These are phyloP conservation scores for Zygaena filipendulae DNA, from an alignment of 2,888 invertebrate species.

Conservation along the genomic window DNA sequence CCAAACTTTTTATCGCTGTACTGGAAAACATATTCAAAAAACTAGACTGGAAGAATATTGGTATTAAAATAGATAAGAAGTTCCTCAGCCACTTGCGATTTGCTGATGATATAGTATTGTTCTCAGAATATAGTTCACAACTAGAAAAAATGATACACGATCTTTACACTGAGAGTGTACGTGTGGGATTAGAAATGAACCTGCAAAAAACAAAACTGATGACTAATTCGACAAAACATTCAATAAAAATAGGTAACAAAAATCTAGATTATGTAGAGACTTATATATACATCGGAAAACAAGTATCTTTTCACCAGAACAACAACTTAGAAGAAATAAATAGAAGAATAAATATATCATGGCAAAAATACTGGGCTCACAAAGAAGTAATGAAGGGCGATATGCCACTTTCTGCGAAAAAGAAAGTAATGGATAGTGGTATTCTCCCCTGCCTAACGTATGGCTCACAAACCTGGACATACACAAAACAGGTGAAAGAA, in stretches of 20 bases:
- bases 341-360: constrained; percentile 6
- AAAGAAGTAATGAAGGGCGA: neutral
- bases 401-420: too few relatives aligned
- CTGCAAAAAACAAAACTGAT: constrained; percentile 15
- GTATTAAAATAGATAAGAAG: constrained; percentile 1
- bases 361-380: constrained; percentile 5
- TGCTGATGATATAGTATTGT: neutral
- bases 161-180: constrained; percentile 10
- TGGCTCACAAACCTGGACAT: too few relatives aligned
- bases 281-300: constrained; percentile 14
- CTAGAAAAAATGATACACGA: constrained; percentile 12
- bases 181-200: constrained; percentile 16
- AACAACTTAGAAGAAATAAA: constrained; percentile 5
- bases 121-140: constrained; percentile 2
- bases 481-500: too few relatives aligned
- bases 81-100: constrained; percentile 2
- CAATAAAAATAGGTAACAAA: constrained; percentile 6
- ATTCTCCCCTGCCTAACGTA: too few relatives aligned
- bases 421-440: too few relatives aligned
- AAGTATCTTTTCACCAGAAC: constrained; percentile 7
- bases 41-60: constrained; percentile 1
- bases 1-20: constrained; percentile 63
- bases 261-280: constrained; percentile 11
- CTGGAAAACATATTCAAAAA: constrained; percentile 1
- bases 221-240: constrained; percentile 10